Evolutionary conservation across 2,888 invertebrate genomes (phyloP).

Genomic region (Cetonia aurata): DNA sequence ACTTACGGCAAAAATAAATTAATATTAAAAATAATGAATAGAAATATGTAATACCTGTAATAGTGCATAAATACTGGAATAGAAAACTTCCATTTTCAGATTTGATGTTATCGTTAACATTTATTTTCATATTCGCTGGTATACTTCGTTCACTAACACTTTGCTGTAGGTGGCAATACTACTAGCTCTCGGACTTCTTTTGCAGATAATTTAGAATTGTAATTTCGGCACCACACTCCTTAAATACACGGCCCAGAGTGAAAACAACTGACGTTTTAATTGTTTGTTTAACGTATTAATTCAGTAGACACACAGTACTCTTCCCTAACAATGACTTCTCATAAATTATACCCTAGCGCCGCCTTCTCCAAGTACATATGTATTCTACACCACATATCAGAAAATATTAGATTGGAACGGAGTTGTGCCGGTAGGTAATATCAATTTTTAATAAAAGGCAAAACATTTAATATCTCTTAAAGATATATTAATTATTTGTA

Average conservation of each 20-base stretch:
- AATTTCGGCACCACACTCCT: slow-evolving; percentile 19
- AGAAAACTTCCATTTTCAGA: slow-evolving; percentile 43
- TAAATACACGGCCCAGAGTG: slow-evolving; percentile 30
- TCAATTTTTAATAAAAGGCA: too few relatives aligned
- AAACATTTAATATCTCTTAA: too few relatives aligned
- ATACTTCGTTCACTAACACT: slow-evolving; percentile 19
- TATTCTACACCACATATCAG: slow-evolving; percentile 22
- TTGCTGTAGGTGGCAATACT: not conserved
- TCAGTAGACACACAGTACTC: slow-evolving; percentile 35
- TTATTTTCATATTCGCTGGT: slow-evolving; percentile 33
- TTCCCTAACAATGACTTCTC: slow-evolving; percentile 43
- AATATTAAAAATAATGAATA: not conserved
- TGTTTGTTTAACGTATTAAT: slow-evolving; percentile 43
- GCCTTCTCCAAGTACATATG: slow-evolving; percentile 18
- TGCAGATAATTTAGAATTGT: slow-evolving; percentile 10
- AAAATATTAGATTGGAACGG: not conserved
- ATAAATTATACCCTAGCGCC: slow-evolving; percentile 32
- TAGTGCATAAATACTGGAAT: slow-evolving; percentile 48
- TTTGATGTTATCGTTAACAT: slow-evolving; percentile 30
- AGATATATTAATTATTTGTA: too few relatives aligned
- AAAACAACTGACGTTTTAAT: slow-evolving; percentile 45
- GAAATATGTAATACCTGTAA: slow-evolving; percentile 46
- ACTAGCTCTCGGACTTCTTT: not conserved
- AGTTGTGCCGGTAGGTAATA: too few relatives aligned
- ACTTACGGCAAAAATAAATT: not conserved